Conservation (phyloP, 2,797 vertebrate species). For the Fistularia commersonii region DNA sequence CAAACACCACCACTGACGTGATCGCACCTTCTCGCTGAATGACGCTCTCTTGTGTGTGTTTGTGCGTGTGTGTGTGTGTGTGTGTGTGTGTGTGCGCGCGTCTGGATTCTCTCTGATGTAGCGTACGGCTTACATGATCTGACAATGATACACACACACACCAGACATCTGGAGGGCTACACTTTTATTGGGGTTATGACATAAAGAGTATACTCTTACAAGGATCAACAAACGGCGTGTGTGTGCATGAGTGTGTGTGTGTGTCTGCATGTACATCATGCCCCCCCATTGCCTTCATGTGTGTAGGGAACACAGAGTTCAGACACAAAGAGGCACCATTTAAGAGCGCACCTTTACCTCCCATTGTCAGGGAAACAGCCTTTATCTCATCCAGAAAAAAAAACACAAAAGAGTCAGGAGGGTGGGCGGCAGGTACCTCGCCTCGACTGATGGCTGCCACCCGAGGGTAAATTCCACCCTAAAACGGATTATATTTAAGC, state of each 20-base stretch:
- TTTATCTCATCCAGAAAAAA: slow-evolving; percentile 74
- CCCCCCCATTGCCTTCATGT: too few species aligned
- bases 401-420: slow-evolving; percentile 64
- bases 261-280: slow-evolving; percentile 21
- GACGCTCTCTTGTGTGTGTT: slow-evolving; percentile 9
- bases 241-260: slow-evolving; percentile 6
- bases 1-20: slow-evolving; percentile 27
- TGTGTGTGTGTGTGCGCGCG: slow-evolving; percentile 12
- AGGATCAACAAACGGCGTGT: slow-evolving; percentile 30
- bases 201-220: slow-evolving; percentile 60
- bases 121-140: slow-evolving; percentile 14
- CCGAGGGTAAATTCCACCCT: slow-evolving; percentile 66
- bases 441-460: slow-evolving; percentile 57
- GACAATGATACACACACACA: slow-evolving; percentile 39
- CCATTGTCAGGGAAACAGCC: slow-evolving; percentile 67
- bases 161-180: slow-evolving; percentile 51
- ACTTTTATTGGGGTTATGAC: slow-evolving; percentile 55
- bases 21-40: slow-evolving; percentile 38
- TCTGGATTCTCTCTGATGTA: slow-evolving; percentile 33
- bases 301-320: slow-evolving; percentile 47
- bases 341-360: slow-evolving; percentile 57
- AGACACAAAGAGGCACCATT: slow-evolving; percentile 44
- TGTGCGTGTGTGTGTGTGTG: slow-evolving; percentile 3
- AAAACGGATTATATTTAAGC: slow-evolving; percentile 39
- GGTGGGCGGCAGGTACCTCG: slow-evolving; percentile 37